Percentiles rank a stretch among this genome's conserved stretches.
phyloP scores from a whole-genome alignment of 2,113 vertebrate species.

The Nestor notabilis region DNA sequence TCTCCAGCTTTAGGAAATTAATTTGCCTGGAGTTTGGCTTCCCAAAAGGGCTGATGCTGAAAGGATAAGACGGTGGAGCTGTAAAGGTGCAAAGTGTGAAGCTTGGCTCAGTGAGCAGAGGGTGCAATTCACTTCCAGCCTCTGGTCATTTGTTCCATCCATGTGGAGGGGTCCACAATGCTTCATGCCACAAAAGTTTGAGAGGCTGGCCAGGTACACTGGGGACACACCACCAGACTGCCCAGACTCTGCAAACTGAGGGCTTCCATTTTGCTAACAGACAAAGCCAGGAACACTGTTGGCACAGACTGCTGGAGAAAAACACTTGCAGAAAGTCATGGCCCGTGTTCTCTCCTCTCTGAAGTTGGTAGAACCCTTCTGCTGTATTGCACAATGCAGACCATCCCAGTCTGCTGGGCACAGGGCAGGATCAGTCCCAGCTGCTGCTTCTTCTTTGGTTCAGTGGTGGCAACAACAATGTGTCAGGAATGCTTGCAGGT shows the following conservation, averaged over 20 bases:
- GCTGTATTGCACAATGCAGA: not conserved
- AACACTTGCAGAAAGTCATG: not conserved
- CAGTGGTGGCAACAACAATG: not conserved
- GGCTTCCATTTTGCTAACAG: not conserved
- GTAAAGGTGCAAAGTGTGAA: not conserved
- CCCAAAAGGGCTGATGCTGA: not conserved
- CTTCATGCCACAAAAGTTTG: rapidly evolving
- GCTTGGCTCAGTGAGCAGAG: not conserved
- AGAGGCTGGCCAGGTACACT: not conserved
- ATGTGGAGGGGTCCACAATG: rapidly evolving
- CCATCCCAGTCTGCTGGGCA: not conserved
- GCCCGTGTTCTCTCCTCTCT: not conserved
- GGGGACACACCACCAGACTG: not conserved
- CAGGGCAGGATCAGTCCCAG: not conserved
- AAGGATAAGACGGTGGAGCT: not conserved
- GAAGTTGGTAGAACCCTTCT: not conserved
- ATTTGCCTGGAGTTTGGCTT: not conserved
- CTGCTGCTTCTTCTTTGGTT: not conserved
- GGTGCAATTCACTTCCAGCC: not conserved
- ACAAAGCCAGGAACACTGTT: not conserved
- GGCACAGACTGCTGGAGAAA: not conserved
- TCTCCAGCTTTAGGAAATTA: not conserved
- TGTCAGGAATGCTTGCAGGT: not conserved
- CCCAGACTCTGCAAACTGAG: not conserved
- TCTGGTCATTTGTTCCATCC: not conserved